Percentiles rank a stretch among this genome's conserved stretches.
Evolutionary conservation across 2,888 invertebrate species (phyloP).

Genomic region (Lepidonotus clava): DNA sequence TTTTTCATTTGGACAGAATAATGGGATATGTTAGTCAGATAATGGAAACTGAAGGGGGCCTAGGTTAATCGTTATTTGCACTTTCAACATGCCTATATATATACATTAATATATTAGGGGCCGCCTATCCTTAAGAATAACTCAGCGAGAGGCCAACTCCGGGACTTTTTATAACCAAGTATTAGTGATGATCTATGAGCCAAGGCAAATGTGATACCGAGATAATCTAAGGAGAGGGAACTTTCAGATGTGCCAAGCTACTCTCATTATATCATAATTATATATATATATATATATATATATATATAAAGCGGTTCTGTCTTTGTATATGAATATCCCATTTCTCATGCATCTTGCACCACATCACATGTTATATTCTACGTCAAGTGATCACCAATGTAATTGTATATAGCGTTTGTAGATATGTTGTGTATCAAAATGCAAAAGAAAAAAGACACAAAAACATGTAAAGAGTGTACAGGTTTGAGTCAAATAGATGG

Average conservation of each 20-base stretch:
- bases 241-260: constrained; percentile 50
- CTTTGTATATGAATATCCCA: constrained; percentile 3
- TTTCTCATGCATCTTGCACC: constrained; percentile 46
- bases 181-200: constrained; percentile 33
- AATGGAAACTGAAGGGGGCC: no score
- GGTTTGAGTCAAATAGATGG: constrained; percentile 35
- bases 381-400: constrained; percentile 45
- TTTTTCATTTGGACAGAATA: no score
- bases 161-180: constrained; percentile 12
- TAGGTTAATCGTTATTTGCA: no score
- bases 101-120: no score
- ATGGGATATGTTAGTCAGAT: no score
- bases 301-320: constrained; percentile 33
- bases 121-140: no score
- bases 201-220: constrained; percentile 50
- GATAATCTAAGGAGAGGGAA: constrained; percentile 2
- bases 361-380: constrained; percentile 43
- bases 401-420: constrained; percentile 52
- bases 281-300: no score
- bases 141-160: background rate
- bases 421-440: constrained; percentile 49
- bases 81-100: no score
- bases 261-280: background rate
- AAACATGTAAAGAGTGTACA: constrained; percentile 42
- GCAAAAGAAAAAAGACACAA: constrained; percentile 39